Conservation (phyloP, 2,888 invertebrate species). For the Mythimna loreyi region DNA sequence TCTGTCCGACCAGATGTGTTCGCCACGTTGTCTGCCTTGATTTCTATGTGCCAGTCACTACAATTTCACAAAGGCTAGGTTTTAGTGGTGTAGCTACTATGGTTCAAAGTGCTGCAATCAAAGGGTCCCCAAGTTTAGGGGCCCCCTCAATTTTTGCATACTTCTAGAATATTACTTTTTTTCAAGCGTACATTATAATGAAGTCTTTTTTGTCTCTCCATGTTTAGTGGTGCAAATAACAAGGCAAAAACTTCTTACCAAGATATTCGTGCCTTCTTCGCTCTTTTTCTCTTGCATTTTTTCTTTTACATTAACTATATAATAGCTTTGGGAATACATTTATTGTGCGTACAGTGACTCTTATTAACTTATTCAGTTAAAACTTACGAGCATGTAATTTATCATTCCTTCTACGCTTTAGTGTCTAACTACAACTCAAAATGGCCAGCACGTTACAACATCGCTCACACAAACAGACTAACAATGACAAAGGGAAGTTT, state of each 20-base stretch:
- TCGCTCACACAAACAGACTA: slow-evolving; percentile 32
- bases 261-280: too few species aligned
- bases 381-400: too few species aligned
- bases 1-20: neutral
- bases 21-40: neutral
- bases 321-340: too few species aligned
- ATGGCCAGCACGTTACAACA: neutral
- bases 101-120: neutral
- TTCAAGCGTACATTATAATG: neutral
- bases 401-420: neutral
- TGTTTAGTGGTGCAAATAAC: too few species aligned
- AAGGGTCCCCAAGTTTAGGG: neutral
- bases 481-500: neutral
- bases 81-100: neutral
- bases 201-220: neutral
- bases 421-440: neutral
- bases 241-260: too few species aligned
- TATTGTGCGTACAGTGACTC: too few species aligned
- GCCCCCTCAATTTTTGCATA: neutral
- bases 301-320: too few species aligned
- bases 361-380: too few species aligned
- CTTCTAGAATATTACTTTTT: too few species aligned
- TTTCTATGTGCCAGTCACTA: slow-evolving; percentile 6
- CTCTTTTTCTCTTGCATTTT: neutral
- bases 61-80: slow-evolving; percentile 41